phyloP scores from a whole-genome alignment of 2,797 vertebrate genomes.

The Pygocentrus nattereri region DNA sequence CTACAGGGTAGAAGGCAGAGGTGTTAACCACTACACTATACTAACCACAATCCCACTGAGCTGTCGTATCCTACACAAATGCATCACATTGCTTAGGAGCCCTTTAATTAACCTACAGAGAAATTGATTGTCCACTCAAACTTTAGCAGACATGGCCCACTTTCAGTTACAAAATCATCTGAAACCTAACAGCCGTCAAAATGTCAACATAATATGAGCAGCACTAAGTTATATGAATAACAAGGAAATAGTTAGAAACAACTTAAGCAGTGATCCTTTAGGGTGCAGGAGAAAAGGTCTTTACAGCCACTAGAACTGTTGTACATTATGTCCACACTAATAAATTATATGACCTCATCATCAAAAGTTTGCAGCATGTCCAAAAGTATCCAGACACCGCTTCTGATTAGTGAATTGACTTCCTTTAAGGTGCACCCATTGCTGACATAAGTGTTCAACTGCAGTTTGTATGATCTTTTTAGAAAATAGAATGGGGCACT shows the following conservation, averaged over 20 bases:
- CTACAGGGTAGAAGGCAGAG: no score
- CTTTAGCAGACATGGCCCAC: not conserved
- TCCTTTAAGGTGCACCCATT: not conserved
- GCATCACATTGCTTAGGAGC: not conserved
- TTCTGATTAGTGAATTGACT: no score
- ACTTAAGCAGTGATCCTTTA: no score
- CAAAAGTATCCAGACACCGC: not conserved
- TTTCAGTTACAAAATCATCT: not conserved
- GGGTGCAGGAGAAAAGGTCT: not conserved
- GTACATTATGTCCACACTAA: not conserved
- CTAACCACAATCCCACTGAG: no score
- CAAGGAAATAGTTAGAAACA: not conserved
- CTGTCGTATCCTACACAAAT: not conserved
- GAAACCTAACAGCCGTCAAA: conserved; percentile 37
- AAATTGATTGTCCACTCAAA: conserved; percentile 14
- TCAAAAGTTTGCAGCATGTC: not conserved
- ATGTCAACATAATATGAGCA: conserved; percentile 3
- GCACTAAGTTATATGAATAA: not conserved
- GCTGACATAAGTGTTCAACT: not conserved
- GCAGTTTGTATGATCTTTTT: no score
- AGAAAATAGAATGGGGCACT: not conserved
- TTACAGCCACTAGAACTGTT: not conserved
- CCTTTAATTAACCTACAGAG: conserved; percentile 25
- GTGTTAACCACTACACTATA: no score
- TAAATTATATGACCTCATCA: not conserved